These are phyloP conservation scores for Oreochromis grahami DNA, from an alignment of 2,797 vertebrate genomes.

Conservation along the genomic window DNA sequence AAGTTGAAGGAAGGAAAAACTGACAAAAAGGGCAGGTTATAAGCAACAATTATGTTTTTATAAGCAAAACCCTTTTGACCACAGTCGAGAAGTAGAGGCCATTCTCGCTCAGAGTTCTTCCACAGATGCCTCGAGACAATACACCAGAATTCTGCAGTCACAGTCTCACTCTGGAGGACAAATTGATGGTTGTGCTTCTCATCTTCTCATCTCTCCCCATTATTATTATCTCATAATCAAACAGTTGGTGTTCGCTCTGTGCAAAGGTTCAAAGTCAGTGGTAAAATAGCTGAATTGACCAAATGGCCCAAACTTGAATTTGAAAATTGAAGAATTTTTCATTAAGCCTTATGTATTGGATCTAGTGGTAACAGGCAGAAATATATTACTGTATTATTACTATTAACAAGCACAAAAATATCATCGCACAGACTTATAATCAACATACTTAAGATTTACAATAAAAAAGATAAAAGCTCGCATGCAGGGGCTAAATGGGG, in stretches of 20 bases:
- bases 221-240: not conserved
- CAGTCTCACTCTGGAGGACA: fast-evolving
- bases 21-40: not conserved
- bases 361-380: not conserved
- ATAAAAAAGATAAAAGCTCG: not conserved
- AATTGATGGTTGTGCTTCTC: not conserved
- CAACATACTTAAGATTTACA: not conserved
- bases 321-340: not conserved
- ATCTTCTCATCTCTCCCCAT: not conserved
- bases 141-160: not conserved
- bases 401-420: not conserved
- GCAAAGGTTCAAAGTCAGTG: not conserved
- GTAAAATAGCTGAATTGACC: fast-evolving
- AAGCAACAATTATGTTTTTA: not conserved
- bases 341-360: fast-evolving
- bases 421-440: not conserved
- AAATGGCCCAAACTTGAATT: not conserved
- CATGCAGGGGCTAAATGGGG: not conserved
- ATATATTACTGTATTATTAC: fast-evolving
- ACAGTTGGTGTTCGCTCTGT: not conserved
- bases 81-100: fast-evolving
- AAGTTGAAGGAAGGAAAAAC: not conserved
- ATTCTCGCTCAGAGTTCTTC: not conserved
- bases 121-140: not conserved
- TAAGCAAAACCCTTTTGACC: not conserved